These are phyloP conservation scores for Acronicta leporina DNA, from an alignment of 2,888 invertebrate species.

Conservation along the genomic window DNA sequence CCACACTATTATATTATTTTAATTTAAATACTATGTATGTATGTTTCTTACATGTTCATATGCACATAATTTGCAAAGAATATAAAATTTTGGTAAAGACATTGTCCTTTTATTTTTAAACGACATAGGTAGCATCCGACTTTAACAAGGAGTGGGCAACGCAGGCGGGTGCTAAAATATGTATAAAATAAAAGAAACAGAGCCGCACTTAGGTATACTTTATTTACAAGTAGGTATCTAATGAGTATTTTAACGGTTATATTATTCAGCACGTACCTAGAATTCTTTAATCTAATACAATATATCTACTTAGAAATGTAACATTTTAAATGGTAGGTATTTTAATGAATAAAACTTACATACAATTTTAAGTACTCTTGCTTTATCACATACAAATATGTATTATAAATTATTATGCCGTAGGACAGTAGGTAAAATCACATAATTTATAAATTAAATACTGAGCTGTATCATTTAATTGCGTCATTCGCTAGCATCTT, in stretches of 20 bases:
- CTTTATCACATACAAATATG: slow-evolving; percentile 42
- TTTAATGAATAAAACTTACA: slow-evolving; percentile 7
- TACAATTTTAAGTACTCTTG: slow-evolving; percentile 37
- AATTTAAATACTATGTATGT: too few relatives aligned
- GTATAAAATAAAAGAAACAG: slow-evolving; percentile 24
- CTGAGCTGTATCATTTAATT: slow-evolving; percentile 24
- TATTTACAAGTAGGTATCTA: slow-evolving; percentile 49
- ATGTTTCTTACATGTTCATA: too few relatives aligned
- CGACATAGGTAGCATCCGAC: too few relatives aligned
- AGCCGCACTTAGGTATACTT: slow-evolving; percentile 35
- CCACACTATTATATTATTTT: too few relatives aligned
- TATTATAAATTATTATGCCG: slow-evolving; percentile 20
- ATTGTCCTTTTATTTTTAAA: too few relatives aligned
- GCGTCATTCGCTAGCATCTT: too few relatives aligned
- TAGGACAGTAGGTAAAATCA: slow-evolving; percentile 8
- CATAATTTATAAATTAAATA: slow-evolving; percentile 29
- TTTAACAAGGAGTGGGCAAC: too few relatives aligned
- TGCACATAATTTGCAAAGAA: too few relatives aligned
- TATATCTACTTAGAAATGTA: slow-evolving; percentile 1
- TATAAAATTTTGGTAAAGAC: too few relatives aligned
- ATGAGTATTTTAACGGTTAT: slow-evolving; percentile 53
- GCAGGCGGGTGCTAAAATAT: too few relatives aligned
- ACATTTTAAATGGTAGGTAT: background rate
- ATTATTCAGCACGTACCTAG: slow-evolving; percentile 24
- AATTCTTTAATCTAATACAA: slow-evolving; percentile 14